Evolutionary conservation across 2,888 invertebrate genomes (phyloP), one percentile per base, ranked within the genome.

Genomic region (Amphipoea oculea): DNA sequence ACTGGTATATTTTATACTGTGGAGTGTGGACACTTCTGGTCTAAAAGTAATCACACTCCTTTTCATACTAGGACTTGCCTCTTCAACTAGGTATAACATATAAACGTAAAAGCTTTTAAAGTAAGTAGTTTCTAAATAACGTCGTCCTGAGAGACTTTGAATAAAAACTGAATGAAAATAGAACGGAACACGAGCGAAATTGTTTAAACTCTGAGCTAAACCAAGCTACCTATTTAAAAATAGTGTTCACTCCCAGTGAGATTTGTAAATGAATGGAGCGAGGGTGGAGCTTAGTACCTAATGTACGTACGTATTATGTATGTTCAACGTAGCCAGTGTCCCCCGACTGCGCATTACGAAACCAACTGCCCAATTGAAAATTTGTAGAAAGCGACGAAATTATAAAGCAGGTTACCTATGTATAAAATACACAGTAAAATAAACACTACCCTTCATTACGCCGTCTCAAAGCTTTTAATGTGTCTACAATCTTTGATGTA

Each of bases 261-360:
- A 77, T 83, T 86, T 71, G 60, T 86, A 70, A 86, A 88, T 79
- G 79, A 86, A 82, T 86, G 48, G 66, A 42, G 54, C 40, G 42
- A 48, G 73, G 36, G 63, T 1, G 6, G 54, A 65, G 65, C 5
- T 60, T 62, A 29, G 72, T 78, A 65, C 40, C 57, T 65, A 69
- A 63, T 42, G 63, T 85, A 65, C 20, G 45, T 17, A 71, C 45
- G 7, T 40, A 67, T 67, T 87, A 82, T 78, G 66, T 74, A 72
- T 72, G 60, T 74, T 74, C 76, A 67, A 40, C 62, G 69, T 45
- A 72, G 65, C 48, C 75, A 42, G 72, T 62, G 68, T 72, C 76
- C 77, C 70, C 60, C 67, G 12, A 75, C 82, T 70, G 63, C 76
- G n/a, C 66, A 71, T 81, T 85, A 81, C 54, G 66, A 76, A 76